Percentiles rank a stretch among this genome's conserved stretches.
Conservation (phyloP, 2,888 invertebrate genomes). For the Tridacna gigas region DNA sequence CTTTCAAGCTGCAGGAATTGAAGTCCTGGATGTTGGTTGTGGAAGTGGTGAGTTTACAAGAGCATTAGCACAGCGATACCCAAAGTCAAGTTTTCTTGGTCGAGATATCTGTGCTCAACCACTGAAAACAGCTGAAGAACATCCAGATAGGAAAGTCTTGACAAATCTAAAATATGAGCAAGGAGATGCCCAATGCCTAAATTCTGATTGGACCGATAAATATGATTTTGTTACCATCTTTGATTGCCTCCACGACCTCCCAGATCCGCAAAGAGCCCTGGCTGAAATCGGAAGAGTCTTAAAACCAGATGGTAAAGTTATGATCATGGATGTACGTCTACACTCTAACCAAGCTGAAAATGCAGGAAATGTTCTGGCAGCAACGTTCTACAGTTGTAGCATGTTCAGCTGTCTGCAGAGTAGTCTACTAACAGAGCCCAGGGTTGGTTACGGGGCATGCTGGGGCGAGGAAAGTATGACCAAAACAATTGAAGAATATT, state of each 20-base stretch:
- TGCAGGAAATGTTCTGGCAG: slow-evolving; percentile 40
- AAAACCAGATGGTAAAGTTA: slow-evolving; percentile 45
- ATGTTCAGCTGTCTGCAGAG: slow-evolving; percentile 59
- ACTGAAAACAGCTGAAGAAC: slow-evolving; percentile 32
- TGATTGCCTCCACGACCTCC: slow-evolving; percentile 56
- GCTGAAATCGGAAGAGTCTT: slow-evolving; percentile 36
- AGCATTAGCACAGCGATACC: slow-evolving; percentile 36
- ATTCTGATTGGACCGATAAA: slow-evolving; percentile 17
- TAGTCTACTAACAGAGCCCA: slow-evolving; percentile 41
- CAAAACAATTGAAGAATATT: slow-evolving; percentile 24
- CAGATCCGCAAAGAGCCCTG: slow-evolving; percentile 50
- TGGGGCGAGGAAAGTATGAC: slow-evolving; percentile 60
- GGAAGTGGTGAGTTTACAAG: slow-evolving; percentile 32
- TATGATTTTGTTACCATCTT: slow-evolving; percentile 50
- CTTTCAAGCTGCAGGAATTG: slow-evolving; percentile 30
- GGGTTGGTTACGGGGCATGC: slow-evolving; percentile 56
- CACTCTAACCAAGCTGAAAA: slow-evolving; percentile 52
- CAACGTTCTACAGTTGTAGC: slow-evolving; percentile 49
- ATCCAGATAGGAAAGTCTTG: slow-evolving; percentile 5
- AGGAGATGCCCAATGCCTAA: slow-evolving; percentile 51
- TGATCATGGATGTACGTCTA: slow-evolving; percentile 44
- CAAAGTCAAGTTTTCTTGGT: slow-evolving; percentile 48
- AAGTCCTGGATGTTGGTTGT: slow-evolving; percentile 49
- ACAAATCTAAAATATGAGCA: slow-evolving; percentile 37
- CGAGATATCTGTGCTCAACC: slow-evolving; percentile 26